Evolutionary conservation across 2,113 vertebrate genomes (phyloP), one percentile per base, ranked within the genome.

Genomic region (Suncus etruscus): DNA sequence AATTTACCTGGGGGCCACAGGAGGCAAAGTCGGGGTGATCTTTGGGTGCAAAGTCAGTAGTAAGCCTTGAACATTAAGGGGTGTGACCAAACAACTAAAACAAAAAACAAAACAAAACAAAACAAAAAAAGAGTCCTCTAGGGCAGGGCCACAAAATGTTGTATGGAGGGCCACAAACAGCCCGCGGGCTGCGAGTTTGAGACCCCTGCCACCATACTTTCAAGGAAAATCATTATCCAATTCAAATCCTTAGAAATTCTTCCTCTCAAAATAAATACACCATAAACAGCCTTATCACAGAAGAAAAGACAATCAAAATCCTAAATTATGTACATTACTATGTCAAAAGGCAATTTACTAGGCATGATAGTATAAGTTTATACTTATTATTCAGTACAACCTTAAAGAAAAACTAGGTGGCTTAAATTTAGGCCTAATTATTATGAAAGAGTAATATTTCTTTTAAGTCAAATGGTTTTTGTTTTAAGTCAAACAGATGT

Each of bases 141-240:
- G 39, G 39, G 39, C 39, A 39, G 39, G 5, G 39, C 39, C 39
- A 39, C 39, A 39, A 39, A 39, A 39, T 39, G 39, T 39, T 39
- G n/a, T n/a, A n/a, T n/a, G 39, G 39, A 39, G 39, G 39, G 39
- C 39, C 39, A 3, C 39, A 39, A 39, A 39, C 5, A 5, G 39
- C 39, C 39, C 3, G 39, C 5, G 39, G 39, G 39, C 39, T 5
- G 39, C 39, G 5, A 39, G 39, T 39, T 39, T 39, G 39, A 39
- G 39, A 39, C 39, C 39, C 39, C 39, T 39, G 39, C 39, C 39
- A 39, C 39, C 11, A 22, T 14, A 48, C 20, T 80, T 24, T 88
- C 29, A 86, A 75, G 24, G 50, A 50, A 84, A 90, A 82, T 77
- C 20, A 69, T 12, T 76, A 89, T 74, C 83, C 32, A 61, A 61